Evolutionary conservation across 2,797 vertebrate species (phyloP).

Genomic region (Erpetoichthys calabaricus): DNA sequence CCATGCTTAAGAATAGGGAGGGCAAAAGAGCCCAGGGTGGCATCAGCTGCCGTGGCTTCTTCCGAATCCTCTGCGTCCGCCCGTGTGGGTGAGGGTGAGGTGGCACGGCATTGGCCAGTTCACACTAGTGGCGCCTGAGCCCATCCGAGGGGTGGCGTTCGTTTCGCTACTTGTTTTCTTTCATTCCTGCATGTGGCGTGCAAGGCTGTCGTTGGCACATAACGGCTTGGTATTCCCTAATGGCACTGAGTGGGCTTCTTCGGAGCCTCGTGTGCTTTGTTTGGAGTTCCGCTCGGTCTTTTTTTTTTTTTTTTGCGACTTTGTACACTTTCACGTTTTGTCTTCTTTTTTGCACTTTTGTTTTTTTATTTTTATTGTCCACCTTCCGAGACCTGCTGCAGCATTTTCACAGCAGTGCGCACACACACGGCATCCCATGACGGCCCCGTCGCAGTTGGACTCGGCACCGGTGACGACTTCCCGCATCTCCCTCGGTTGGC

Average conservation of each 20-base stretch:
- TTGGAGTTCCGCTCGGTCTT: constrained; percentile 21
- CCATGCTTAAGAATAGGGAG: no score
- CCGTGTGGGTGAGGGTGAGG: constrained; percentile 17
- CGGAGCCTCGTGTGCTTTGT: no score
- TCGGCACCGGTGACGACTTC: no score
- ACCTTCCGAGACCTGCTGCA: constrained; percentile 27
- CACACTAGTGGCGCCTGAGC: constrained; percentile 32
- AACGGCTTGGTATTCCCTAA: constrained; percentile 32
- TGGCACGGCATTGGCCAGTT: constrained; percentile 38
- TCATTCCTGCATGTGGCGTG: constrained; percentile 44
- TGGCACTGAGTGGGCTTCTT: constrained; percentile 43
- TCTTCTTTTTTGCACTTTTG: constrained; percentile 32
- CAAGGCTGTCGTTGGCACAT: constrained; percentile 28
- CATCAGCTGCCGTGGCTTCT: not conserved
- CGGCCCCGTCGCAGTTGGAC: no score
- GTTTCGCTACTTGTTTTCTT: constrained; percentile 35
- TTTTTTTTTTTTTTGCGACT: constrained; percentile 25
- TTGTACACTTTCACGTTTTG: constrained; percentile 15
- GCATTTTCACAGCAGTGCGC: constrained; percentile 38
- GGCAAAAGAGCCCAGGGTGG: no score
- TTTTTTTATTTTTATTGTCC: constrained; percentile 24
- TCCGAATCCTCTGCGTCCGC: not conserved
- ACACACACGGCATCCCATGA: no score
- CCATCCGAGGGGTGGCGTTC: constrained; percentile 19
- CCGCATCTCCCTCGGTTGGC: no score